A percentile compares a stretch with the other conserved stretches of the same genome.
Evolutionary conservation across 1,140 invertebrate genomes (phyloP).

Genomic region (Macrosteles quadrilineatus): DNA sequence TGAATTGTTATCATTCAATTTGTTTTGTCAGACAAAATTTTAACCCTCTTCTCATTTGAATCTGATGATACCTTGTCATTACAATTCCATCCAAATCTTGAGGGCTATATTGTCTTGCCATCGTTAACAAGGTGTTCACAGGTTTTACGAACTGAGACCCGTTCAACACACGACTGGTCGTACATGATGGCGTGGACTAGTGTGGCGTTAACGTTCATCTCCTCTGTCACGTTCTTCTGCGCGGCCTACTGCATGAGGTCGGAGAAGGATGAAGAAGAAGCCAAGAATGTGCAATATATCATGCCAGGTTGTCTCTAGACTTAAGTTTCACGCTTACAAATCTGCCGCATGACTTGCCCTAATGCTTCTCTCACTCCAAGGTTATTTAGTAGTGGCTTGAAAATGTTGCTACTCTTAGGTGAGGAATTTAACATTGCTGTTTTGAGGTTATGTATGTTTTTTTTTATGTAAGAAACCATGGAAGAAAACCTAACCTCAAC

Average conservation of each 20-base stretch:
- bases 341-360: conserved; percentile 7
- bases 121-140: conserved; percentile 43
- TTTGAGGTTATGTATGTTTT: too few species aligned
- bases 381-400: too few species aligned
- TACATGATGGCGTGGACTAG: conserved; percentile 82
- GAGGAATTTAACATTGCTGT: too few species aligned
- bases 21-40: too few species aligned
- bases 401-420: too few species aligned
- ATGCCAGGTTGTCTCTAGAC: conserved; percentile 68
- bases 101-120: too few species aligned
- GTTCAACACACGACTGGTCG: conserved; percentile 78
- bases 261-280: conserved; percentile 61
- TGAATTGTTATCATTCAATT: too few species aligned
- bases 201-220: conserved; percentile 70
- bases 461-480: too few species aligned
- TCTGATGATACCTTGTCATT: too few species aligned
- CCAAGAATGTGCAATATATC: conserved; percentile 82
- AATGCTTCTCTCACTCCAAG: conserved; percentile 18
- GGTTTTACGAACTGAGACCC: conserved; percentile 71
- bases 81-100: too few species aligned
- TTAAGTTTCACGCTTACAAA: not conserved
- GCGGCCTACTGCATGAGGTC: conserved; percentile 74
- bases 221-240: conserved; percentile 76
- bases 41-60: too few species aligned
- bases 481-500: too few species aligned